Evolutionary conservation across 2,797 vertebrate genomes (phyloP).

Genomic region (Rhodeus uyekii): DNA sequence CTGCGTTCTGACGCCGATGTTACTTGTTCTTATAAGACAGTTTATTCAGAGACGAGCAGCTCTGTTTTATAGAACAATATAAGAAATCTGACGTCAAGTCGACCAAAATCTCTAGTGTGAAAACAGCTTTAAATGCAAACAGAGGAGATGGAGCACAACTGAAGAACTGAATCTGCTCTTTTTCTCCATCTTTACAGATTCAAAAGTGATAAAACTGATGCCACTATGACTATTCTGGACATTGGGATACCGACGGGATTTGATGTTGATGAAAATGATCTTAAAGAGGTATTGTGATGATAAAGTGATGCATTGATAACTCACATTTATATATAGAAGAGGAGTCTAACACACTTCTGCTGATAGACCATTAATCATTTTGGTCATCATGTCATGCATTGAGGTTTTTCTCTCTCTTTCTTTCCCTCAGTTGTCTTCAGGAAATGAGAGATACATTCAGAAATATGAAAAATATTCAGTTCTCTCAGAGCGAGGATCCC

Average conservation of each 20-base stretch:
- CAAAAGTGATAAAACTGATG: slow-evolving; percentile 57
- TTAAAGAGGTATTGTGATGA: slow-evolving; percentile 70
- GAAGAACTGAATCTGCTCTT: background rate
- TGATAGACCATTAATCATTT: background rate
- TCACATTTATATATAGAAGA: background rate
- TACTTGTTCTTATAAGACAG: background rate
- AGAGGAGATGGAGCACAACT: background rate
- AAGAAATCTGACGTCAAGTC: background rate
- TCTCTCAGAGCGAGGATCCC: slow-evolving; percentile 76
- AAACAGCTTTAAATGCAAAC: background rate
- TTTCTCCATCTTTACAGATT: slow-evolving; percentile 61
- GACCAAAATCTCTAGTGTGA: background rate
- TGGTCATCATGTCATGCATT: background rate
- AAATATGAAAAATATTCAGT: slow-evolving; percentile 74
- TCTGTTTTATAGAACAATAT: background rate
- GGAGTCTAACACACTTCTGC: background rate
- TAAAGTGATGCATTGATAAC: background rate
- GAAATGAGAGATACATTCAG: slow-evolving; percentile 74
- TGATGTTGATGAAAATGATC: slow-evolving; percentile 69
- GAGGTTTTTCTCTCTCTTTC: background rate
- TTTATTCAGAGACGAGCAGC: background rate
- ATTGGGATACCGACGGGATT: slow-evolving; percentile 86
- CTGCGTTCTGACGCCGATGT: background rate
- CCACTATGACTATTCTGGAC: slow-evolving; percentile 84
- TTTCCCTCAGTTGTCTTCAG: slow-evolving; percentile 67